Percentiles rank a stretch among this genome's conserved stretches.
These are phyloP conservation scores for Anomalospiza imberbis DNA, from an alignment of 2,797 vertebrate species.

Conservation along the genomic window DNA sequence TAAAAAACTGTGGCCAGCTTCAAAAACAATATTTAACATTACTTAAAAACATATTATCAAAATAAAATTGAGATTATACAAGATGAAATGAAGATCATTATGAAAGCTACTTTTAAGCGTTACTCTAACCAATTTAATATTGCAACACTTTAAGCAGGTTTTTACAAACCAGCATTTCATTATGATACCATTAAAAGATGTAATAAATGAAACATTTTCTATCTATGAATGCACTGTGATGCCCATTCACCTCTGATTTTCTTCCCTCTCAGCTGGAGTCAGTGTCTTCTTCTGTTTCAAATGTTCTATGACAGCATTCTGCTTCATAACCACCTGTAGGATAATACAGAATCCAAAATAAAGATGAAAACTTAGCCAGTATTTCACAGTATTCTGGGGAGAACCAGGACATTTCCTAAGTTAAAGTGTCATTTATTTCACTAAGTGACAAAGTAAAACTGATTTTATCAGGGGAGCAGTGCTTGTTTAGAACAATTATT, in stretches of 20 bases:
- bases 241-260: conserved; percentile 91
- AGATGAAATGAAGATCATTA: neutral
- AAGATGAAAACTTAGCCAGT: neutral
- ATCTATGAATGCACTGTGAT: neutral
- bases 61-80: neutral
- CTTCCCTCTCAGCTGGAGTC: conserved; percentile 92
- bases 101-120: neutral
- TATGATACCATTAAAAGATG: neutral
- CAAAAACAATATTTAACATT: neutral
- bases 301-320: conserved; percentile 95
- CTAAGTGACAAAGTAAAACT: neutral
- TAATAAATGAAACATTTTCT: neutral
- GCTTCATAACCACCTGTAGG: conserved; percentile 94
- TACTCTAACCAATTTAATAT: neutral
- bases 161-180: neutral
- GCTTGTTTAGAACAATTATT: neutral
- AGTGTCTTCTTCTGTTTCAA: conserved; percentile 96
- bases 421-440: neutral
- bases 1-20: neutral
- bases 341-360: conserved; percentile 54
- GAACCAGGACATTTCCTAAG: neutral
- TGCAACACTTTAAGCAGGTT: neutral
- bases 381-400: neutral
- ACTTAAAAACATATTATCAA: neutral
- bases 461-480: neutral